A percentile compares a stretch with the other conserved stretches of the same genome.
Conservation (phyloP, 2,797 vertebrate genomes). For the Rhyacichthys aspro region DNA sequence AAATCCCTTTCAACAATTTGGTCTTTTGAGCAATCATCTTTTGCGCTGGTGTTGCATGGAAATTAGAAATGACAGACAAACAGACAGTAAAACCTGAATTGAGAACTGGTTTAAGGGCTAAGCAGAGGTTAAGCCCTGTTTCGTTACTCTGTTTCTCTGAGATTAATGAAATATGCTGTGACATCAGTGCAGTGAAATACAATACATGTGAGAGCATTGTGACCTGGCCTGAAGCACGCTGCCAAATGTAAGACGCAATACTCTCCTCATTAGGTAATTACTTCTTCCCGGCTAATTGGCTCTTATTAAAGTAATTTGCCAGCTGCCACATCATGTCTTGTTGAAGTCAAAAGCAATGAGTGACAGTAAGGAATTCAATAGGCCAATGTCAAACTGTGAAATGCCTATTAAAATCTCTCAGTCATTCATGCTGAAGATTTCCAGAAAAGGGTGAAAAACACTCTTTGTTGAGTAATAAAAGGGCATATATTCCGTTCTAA, state of each 20-base stretch:
- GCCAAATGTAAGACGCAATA: slow-evolving; percentile 18
- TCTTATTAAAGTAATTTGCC: slow-evolving; percentile 15
- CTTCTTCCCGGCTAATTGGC: slow-evolving; percentile 24
- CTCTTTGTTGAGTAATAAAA: neutral
- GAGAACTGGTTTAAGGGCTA: neutral
- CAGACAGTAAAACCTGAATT: neutral
- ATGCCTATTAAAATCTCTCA: slow-evolving; percentile 1
- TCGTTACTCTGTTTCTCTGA: slow-evolving; percentile 10
- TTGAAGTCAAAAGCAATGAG: slow-evolving; percentile 5
- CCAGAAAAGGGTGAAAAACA: neutral
- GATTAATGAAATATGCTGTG: slow-evolving; percentile 9
- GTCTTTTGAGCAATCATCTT: slow-evolving; percentile 5
- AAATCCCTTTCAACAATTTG: slow-evolving; percentile 11
- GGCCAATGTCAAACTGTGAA: slow-evolving; percentile 5
- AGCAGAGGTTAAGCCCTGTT: neutral
- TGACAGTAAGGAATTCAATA: neutral
- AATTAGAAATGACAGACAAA: neutral
- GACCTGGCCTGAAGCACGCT: neutral
- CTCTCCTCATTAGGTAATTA: slow-evolving; percentile 20
- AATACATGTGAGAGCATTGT: slow-evolving; percentile 18
- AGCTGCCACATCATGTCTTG: slow-evolving; percentile 22
- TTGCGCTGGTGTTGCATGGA: no score
- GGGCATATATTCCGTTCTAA: neutral
- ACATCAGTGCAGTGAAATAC: slow-evolving; percentile 29
- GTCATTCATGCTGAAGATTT: neutral